These are phyloP conservation scores for Caradrina kadenii DNA, from an alignment of 2,888 invertebrate genomes.

Conservation along the genomic window DNA sequence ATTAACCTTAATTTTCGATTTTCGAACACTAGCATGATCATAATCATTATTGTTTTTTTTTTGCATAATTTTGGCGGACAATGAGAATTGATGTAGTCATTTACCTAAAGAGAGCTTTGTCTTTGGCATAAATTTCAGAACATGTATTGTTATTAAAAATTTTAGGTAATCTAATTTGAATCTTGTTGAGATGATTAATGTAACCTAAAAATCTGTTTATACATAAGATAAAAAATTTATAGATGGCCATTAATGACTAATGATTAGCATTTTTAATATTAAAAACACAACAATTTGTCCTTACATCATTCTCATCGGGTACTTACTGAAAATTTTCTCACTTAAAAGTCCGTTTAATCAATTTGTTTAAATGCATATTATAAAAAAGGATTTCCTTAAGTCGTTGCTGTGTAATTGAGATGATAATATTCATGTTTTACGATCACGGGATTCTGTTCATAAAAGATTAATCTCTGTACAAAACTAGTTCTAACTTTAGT, in stretches of 20 bases:
- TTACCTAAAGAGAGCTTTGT: conserved; percentile 33
- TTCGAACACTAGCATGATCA: conserved; percentile 39
- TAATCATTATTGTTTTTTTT: conserved; percentile 53
- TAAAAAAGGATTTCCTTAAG: neutral
- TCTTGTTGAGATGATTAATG: conserved; percentile 41
- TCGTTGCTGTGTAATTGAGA: neutral
- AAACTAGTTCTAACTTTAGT: neutral
- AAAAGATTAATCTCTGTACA: neutral
- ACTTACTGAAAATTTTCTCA: neutral
- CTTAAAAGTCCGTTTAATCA: neutral
- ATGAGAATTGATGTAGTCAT: conserved; percentile 48
- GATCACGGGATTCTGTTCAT: neutral
- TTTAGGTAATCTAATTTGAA: conserved; percentile 20
- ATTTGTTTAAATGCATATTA: neutral
- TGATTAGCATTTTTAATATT: conserved; percentile 43
- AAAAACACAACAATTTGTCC: conserved; percentile 19
- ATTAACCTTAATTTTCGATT: conserved; percentile 62
- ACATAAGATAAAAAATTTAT: neutral
- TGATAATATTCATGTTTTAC: neutral
- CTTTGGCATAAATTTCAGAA: conserved; percentile 25
- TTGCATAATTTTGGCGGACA: conserved; percentile 49
- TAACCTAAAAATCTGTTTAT: conserved; percentile 44
- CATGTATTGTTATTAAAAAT: conserved; percentile 1
- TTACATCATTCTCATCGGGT: conserved; percentile 23
- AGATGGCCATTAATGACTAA: conserved; percentile 5